Evolutionary conservation across 2,113 vertebrate species (phyloP).

Genomic region (Chloroceryle aenea): DNA sequence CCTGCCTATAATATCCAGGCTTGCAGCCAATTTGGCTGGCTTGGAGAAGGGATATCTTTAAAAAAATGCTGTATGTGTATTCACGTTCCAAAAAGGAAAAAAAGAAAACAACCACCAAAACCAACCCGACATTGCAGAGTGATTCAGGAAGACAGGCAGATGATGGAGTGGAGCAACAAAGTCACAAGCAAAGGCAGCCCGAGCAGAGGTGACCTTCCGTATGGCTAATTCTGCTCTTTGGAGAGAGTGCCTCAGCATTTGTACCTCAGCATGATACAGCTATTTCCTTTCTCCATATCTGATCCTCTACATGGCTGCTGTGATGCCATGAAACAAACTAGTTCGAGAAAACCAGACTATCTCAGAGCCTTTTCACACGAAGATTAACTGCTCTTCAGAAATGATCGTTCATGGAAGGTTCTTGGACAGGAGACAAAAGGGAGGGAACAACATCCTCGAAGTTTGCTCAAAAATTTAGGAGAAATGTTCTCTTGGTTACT

Average conservation of each 20-base stretch:
- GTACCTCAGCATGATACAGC: neutral
- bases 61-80: slow-evolving; percentile 9
- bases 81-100: neutral
- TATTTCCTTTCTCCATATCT: neutral
- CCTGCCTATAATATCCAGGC: slow-evolving; percentile 41
- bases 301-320: neutral
- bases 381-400: neutral
- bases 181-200: neutral
- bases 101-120: neutral
- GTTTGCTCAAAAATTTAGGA: neutral
- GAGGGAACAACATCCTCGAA: neutral
- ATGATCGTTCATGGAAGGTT: neutral
- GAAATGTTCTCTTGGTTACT: neutral
- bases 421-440: neutral
- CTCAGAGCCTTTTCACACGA: neutral
- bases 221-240: neutral
- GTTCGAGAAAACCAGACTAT: neutral
- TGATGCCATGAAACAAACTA: neutral
- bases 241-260: neutral
- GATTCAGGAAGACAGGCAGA: slow-evolving; percentile 13
- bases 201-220: neutral
- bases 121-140: neutral
- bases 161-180: neutral
- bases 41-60: neutral
- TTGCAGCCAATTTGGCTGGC: slow-evolving; percentile 28